Evolutionary conservation across 2,888 invertebrate genomes (phyloP), one percentile per base, ranked within the genome.

Genomic region (Drosophila neoperkinsi): DNA sequence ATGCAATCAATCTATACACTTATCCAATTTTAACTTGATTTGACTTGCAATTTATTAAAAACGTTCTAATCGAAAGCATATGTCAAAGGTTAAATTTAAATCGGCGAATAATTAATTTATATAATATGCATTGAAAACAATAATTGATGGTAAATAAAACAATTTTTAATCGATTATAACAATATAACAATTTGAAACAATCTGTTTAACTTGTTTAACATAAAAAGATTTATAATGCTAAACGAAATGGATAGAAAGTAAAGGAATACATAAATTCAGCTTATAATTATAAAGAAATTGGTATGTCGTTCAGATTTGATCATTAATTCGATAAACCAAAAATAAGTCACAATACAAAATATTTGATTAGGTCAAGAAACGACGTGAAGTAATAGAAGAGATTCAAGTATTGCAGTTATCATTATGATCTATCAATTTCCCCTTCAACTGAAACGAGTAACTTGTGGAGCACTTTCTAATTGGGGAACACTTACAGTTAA

Each of bases 401-500:
- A n/a, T 41, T 41, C 10, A 33, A 63, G 71, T 60, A 31, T 52
- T 58, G 2, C 36, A 30, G 52, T 59, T 59, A 31, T 34, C 31
- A 43, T 64, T 64, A 64, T 60, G 57, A 41, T 53, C 46, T 34
- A 51, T 51, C 46, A 57, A 61, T 68, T 50, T 62, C 3, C 75
- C 69, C 75, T 82, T 61, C 46, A 79, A 57, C 46, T 43, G 18
- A 52, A 28, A 33, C 50, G 71, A 51, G 50, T n/a, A 68, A 59
- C 63, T 43, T 65, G 33, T 41, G 34, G 11, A 41, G 25, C 53
- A 70, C 66, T 81, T 84, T 83, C 77, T 88, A 88, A 88, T 84
- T 88, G 76, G 49, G 63, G 67, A 71, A 62, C 83, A 77, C 72
- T 81, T 76, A 51, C 60, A 52, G 60, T 68, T 84, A 88, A 84